Evolutionary conservation across 1,140 invertebrate genomes (phyloP).

Genomic region (Coptotermes formosanus): DNA sequence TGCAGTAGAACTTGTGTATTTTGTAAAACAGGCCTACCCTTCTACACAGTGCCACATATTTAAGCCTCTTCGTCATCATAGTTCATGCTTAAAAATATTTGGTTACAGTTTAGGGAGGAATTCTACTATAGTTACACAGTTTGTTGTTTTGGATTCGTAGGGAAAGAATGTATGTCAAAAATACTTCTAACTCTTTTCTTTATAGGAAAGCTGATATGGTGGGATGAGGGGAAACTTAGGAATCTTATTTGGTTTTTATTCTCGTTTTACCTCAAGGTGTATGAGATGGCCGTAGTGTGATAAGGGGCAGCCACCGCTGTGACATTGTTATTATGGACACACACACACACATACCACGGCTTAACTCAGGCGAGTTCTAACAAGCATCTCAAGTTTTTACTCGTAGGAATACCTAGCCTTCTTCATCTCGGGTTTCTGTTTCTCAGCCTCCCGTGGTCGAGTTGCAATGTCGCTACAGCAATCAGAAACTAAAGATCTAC

Average conservation of each 20-base stretch:
- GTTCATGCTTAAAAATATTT: background rate
- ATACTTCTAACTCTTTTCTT: slow-evolving; percentile 23
- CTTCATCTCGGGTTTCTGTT: background rate
- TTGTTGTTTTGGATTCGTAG: background rate
- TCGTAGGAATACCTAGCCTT: background rate
- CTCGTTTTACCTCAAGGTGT: slow-evolving; percentile 10
- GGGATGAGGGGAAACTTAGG: background rate
- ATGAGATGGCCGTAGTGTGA: slow-evolving; percentile 14
- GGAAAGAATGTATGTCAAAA: background rate
- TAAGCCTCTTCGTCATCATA: background rate
- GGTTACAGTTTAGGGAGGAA: background rate
- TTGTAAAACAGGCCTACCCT: background rate
- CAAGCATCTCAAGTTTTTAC: slow-evolving; percentile 28
- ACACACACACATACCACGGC: slow-evolving; percentile 24
- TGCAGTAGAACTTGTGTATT: background rate
- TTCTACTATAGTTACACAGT: background rate
- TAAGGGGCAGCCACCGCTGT: slow-evolving; percentile 21
- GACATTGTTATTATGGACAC: slow-evolving; percentile 24
- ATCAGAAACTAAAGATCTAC: background rate
- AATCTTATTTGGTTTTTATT: slow-evolving; percentile 6
- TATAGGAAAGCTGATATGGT: background rate
- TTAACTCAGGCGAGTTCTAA: slow-evolving; percentile 24
- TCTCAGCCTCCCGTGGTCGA: background rate
- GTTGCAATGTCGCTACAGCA: slow-evolving; percentile 15
- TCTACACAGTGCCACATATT: background rate